phyloP scores from a whole-genome alignment of 1,140 invertebrate species.

The Tetramorium alpestre region DNA sequence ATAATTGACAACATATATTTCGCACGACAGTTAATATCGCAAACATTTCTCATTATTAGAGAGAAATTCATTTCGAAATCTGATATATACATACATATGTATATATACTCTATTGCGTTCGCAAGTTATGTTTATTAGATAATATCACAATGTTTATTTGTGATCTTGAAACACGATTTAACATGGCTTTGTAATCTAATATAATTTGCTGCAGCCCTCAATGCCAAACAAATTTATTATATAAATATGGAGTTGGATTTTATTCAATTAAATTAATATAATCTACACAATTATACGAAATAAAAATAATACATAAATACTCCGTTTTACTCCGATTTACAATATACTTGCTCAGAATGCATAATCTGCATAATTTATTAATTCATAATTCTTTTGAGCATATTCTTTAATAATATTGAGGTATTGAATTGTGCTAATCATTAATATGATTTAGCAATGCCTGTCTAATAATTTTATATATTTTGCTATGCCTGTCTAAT shows the following conservation, averaged over 20 bases:
- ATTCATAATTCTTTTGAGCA: background rate
- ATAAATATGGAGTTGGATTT: too few relatives aligned
- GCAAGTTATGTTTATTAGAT: background rate
- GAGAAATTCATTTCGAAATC: background rate
- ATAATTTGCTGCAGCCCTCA: background rate
- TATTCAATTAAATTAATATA: background rate
- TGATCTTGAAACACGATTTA: background rate
- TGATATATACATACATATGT: background rate
- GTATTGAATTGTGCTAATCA: background rate
- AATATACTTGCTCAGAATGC: background rate
- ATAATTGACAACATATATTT: slow-evolving; percentile 36
- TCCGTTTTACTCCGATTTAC: background rate
- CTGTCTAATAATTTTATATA: too few relatives aligned
- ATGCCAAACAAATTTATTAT: too few relatives aligned
- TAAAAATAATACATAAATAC: background rate
- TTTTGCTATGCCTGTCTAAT: too few relatives aligned
- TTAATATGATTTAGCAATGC: too few relatives aligned
- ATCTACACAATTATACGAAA: background rate
- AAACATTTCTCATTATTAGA: background rate
- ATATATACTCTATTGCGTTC: background rate
- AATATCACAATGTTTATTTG: slow-evolving; percentile 1
- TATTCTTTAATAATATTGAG: background rate
- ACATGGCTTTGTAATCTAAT: background rate
- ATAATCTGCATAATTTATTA: background rate
- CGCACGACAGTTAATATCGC: background rate